Conservation (phyloP, 2,888 invertebrate genomes). For the Eurytoma californica region DNA sequence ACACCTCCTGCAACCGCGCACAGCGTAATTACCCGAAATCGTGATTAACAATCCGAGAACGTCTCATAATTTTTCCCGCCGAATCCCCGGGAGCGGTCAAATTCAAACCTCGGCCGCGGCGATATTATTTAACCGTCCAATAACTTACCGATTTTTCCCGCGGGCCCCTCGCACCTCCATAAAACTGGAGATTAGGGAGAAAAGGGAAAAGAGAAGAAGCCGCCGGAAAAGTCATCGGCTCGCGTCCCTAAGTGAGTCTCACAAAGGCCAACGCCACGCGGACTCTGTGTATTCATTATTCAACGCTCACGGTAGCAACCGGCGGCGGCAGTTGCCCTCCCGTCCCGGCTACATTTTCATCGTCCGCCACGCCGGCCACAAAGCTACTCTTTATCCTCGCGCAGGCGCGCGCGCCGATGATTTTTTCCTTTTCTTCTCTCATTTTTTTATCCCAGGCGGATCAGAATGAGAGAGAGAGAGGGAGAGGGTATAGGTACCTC, state of each 20-base stretch:
- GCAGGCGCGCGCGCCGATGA: constrained; percentile 6
- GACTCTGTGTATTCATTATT: constrained; percentile 41
- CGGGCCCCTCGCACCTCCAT: background rate
- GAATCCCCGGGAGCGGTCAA: constrained; percentile 3
- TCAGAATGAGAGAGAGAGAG: background rate
- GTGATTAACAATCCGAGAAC: too few relatives aligned
- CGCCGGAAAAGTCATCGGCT: constrained; percentile 1
- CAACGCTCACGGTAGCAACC: background rate
- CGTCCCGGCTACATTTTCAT: background rate
- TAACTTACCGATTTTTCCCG: constrained; percentile 17
- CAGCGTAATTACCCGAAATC: too few relatives aligned
- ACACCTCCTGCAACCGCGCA: too few relatives aligned
- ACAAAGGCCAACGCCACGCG: background rate
- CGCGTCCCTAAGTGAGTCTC: constrained; percentile 4
- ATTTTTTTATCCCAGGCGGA: background rate
- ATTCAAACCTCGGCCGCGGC: constrained; percentile 5
- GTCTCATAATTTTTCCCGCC: too few relatives aligned
- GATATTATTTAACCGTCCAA: constrained; percentile 5
- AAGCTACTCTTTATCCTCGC: constrained; percentile 33
- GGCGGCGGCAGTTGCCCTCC: background rate
- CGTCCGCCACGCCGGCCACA: background rate
- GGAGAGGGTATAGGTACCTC: constrained; percentile 35
- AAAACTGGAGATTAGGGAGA: background rate
- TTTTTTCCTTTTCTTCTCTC: constrained; percentile 10
- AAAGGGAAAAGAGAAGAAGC: background rate